Evolutionary conservation across 2,888 invertebrate genomes (phyloP).

Genomic region (Temnothorax rugatulus): DNA sequence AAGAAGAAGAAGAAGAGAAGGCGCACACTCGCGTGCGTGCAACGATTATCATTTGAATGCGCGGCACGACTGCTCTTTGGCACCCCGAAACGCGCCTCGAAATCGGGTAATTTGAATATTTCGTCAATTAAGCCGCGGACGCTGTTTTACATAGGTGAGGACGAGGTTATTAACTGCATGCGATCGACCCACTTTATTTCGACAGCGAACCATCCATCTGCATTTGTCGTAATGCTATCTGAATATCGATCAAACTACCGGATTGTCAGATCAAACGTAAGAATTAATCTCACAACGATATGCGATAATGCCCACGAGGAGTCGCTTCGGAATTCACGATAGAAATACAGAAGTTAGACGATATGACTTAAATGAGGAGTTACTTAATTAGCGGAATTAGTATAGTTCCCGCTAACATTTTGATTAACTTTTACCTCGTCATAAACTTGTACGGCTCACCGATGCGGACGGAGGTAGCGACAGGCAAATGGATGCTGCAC

Average conservation of each 20-base stretch:
- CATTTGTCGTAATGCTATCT: slow-evolving; percentile 27
- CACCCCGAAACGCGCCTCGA: slow-evolving; percentile 19
- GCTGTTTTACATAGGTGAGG: slow-evolving; percentile 82
- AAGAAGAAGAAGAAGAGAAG: slow-evolving; percentile 34
- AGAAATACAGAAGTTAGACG: neutral
- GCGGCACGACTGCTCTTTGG: slow-evolving; percentile 56
- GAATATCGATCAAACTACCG: slow-evolving; percentile 24
- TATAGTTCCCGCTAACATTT: neutral
- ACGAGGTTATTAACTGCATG: slow-evolving; percentile 76
- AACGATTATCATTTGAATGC: slow-evolving; percentile 80
- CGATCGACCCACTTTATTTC: slow-evolving; percentile 63
- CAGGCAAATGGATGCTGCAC: neutral
- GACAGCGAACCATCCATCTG: slow-evolving; percentile 47
- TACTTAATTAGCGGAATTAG: neutral
- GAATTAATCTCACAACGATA: neutral
- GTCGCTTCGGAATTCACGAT: neutral
- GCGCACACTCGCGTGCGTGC: slow-evolving; percentile 21
- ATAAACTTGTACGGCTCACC: neutral
- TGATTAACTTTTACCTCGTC: slow-evolving; percentile 5
- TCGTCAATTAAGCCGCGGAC: slow-evolving; percentile 81
- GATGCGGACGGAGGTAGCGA: neutral
- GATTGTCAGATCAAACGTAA: neutral
- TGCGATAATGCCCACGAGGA: neutral
- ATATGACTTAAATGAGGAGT: neutral
- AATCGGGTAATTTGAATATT: slow-evolving; percentile 81